These are phyloP conservation scores for Serilophus lunatus DNA, from an alignment of 2,113 vertebrate species.

Conservation along the genomic window DNA sequence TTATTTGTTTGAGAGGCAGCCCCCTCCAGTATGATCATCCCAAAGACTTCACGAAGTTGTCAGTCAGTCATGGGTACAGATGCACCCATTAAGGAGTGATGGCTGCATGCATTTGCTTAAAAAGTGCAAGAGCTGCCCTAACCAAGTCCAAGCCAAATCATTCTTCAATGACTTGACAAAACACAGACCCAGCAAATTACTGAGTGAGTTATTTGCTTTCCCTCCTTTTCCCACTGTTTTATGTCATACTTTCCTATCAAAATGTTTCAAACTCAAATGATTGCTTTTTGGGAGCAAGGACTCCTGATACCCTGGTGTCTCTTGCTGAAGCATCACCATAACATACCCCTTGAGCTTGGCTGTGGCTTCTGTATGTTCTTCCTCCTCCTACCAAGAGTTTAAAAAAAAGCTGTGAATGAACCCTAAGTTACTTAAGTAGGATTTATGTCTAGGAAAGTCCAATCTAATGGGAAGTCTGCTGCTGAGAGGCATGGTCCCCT, in stretches of 20 bases:
- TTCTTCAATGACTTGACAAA: not conserved
- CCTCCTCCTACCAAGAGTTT: not conserved
- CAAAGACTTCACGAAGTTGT: not conserved
- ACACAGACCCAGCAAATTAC: not conserved
- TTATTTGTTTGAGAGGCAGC: not conserved
- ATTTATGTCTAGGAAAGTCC: not conserved
- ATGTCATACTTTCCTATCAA: not conserved
- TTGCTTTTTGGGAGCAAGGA: not conserved
- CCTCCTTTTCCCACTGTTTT: not conserved
- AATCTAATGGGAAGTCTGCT: not conserved
- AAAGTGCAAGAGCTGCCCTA: not conserved
- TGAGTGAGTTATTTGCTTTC: not conserved
- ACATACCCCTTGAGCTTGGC: not conserved
- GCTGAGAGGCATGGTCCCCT: not conserved
- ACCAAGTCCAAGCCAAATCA: not conserved
- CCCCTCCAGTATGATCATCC: not conserved
- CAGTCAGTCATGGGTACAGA: not conserved
- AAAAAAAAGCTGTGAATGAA: not conserved
- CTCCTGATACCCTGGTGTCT: not conserved
- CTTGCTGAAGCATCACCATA: not conserved
- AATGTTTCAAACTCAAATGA: not conserved
- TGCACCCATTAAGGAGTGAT: not conserved
- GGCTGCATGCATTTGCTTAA: not conserved
- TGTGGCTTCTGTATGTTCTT: not conserved
- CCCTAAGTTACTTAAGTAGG: not conserved